Conservation (phyloP, 2,113 vertebrate genomes). For the Paedocypris sp. region DNA sequence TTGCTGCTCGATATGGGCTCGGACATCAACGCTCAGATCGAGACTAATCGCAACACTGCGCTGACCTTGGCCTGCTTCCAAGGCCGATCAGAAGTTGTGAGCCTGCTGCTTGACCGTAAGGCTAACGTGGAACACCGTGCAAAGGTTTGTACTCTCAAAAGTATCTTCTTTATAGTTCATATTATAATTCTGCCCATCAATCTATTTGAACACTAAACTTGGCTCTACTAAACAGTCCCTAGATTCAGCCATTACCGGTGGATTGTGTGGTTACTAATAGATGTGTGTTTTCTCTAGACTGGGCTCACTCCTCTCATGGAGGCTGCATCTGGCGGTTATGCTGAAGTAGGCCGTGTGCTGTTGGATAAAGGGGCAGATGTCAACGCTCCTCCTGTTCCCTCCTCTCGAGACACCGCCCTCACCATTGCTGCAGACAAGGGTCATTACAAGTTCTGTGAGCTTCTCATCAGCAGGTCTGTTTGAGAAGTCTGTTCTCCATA, state of each 20-base stretch:
- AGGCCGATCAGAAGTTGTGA: slow-evolving; percentile 93
- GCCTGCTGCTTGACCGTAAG: slow-evolving; percentile 90
- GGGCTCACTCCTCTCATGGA: slow-evolving; percentile 97
- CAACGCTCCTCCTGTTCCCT: slow-evolving; percentile 94
- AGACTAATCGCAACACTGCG: slow-evolving; percentile 97
- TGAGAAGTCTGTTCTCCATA: not conserved
- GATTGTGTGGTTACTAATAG: no score
- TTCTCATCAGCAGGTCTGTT: slow-evolving; percentile 84
- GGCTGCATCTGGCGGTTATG: slow-evolving; percentile 94
- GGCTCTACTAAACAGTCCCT: no score
- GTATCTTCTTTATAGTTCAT: no score
- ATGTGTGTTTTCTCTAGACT: slow-evolving; percentile 60
- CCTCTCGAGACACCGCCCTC: slow-evolving; percentile 93
- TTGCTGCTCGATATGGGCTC: slow-evolving; percentile 96
- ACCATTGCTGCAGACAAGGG: slow-evolving; percentile 98
- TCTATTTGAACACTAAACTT: no score
- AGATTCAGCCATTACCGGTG: no score
- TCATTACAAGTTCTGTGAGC: slow-evolving; percentile 98
- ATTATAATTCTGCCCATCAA: no score
- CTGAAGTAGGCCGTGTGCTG: slow-evolving; percentile 93
- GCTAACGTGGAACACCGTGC: slow-evolving; percentile 97
- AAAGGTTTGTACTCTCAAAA: slow-evolving; percentile 73
- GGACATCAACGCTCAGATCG: slow-evolving; percentile 96
- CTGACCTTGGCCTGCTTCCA: slow-evolving; percentile 96
- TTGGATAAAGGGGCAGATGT: slow-evolving; percentile 97